Conservation (phyloP, 2,113 vertebrate genomes). For the Salvelinus namaycush region DNA sequence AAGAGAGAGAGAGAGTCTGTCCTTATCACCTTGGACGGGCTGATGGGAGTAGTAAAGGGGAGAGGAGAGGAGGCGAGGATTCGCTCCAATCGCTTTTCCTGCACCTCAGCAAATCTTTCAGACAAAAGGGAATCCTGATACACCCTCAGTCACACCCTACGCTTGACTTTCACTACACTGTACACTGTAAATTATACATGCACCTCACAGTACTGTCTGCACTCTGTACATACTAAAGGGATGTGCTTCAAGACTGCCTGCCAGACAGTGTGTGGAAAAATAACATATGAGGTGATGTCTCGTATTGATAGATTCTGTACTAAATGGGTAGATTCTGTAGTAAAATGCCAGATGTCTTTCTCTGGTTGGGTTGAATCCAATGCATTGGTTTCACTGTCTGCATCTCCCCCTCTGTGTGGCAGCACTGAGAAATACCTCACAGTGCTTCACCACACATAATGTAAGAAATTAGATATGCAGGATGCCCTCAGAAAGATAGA, state of each 20-base stretch:
- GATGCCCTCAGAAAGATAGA: too few species aligned
- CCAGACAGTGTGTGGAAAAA: neutral
- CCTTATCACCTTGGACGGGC: constrained; percentile 26
- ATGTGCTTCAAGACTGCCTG: too few species aligned
- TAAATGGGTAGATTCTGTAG: too few species aligned
- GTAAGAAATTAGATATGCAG: too few species aligned
- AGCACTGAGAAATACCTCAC: too few species aligned
- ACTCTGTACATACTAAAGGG: neutral
- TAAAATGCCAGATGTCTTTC: too few species aligned
- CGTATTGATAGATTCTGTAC: too few species aligned
- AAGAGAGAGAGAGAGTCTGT: constrained; percentile 27
- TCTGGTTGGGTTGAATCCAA: too few species aligned
- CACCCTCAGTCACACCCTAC: neutral
- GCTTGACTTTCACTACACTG: neutral
- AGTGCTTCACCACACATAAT: too few species aligned
- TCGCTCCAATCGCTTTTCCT: neutral
- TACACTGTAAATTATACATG: neutral
- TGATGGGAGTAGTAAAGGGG: constrained; percentile 16
- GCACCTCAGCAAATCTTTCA: neutral
- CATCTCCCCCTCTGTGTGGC: too few species aligned
- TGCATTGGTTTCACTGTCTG: too few species aligned
- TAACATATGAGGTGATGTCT: neutral
- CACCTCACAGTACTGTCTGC: neutral
- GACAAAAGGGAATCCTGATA: neutral
- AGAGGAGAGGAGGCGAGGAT: neutral